Evolutionary conservation across 2,113 vertebrate species (phyloP).

Genomic region (Bubalus kerabau): DNA sequence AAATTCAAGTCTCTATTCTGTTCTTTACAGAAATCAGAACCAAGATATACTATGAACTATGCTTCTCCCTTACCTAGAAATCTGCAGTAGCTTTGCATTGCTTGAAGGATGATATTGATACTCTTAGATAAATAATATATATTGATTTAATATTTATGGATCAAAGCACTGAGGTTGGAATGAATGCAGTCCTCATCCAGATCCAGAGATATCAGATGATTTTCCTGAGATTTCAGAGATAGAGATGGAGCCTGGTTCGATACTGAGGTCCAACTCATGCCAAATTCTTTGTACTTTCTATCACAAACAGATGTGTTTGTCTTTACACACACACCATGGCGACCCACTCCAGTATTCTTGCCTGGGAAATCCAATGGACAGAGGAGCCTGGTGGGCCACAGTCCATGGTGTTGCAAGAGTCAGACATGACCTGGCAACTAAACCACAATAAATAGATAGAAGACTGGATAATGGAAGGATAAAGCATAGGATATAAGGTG

Average conservation of each 20-base stretch:
- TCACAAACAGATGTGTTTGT: neutral
- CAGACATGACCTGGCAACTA: neutral
- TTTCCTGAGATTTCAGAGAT: neutral
- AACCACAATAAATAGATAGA: neutral
- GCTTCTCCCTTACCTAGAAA: neutral
- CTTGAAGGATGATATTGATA: neutral
- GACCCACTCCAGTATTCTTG: neutral
- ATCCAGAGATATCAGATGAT: neutral
- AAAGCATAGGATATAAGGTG: neutral
- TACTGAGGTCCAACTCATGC: neutral
- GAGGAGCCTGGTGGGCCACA: neutral
- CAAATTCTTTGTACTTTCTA: neutral
- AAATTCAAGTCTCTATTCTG: neutral
- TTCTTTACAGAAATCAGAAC: neutral
- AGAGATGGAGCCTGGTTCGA: neutral
- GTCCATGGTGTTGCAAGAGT: neutral
- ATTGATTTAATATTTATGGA: neutral
- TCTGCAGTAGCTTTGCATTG: neutral
- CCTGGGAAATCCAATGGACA: neutral
- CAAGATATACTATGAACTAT: neutral
- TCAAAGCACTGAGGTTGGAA: neutral
- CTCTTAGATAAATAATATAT: neutral
- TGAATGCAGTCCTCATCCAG: neutral
- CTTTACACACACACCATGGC: neutral
- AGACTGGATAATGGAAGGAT: neutral